These are phyloP conservation scores for Trichoplusia ni DNA, from an alignment of 1,140 invertebrate genomes.

Conservation along the genomic window DNA sequence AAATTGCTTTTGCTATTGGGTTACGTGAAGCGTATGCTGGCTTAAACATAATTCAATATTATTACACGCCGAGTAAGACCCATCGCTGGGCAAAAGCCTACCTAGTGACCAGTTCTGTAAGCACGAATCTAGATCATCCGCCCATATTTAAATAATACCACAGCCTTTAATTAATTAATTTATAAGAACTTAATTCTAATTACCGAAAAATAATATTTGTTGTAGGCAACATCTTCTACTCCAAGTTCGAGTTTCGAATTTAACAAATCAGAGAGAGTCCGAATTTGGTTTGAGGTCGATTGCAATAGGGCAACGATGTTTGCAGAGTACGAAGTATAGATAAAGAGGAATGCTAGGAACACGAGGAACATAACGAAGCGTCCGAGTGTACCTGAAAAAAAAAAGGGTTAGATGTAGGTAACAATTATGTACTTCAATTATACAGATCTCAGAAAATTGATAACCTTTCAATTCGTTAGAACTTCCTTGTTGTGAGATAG, in stretches of 20 bases:
- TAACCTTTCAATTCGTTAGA: conserved; percentile 72
- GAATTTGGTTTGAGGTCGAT: conserved; percentile 83
- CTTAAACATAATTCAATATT: conserved; percentile 49
- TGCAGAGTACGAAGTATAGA: conserved; percentile 84
- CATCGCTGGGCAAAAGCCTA: too few species aligned
- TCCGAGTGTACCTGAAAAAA: conserved; percentile 58
- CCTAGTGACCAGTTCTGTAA: too few species aligned
- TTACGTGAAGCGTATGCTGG: conserved; percentile 73
- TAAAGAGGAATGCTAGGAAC: conserved; percentile 74
- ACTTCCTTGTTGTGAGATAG: conserved; percentile 80
- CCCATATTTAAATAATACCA: too few species aligned
- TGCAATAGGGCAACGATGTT: conserved; percentile 85
- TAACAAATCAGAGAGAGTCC: conserved; percentile 81
- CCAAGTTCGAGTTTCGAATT: conserved; percentile 83
- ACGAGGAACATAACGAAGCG: conserved; percentile 78
- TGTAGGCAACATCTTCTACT: conserved; percentile 82
- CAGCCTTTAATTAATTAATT: too few species aligned
- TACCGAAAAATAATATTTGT: conserved; percentile 84
- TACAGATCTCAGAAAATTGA: neutral
- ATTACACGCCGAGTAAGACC: too few species aligned
- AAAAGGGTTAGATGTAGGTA: neutral
- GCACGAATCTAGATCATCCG: too few species aligned
- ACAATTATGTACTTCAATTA: neutral
- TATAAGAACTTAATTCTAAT: neutral
- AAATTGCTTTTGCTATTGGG: conserved; percentile 82